Conservation (phyloP, 2,888 invertebrate species). For the Lampropteryx suffumata region DNA sequence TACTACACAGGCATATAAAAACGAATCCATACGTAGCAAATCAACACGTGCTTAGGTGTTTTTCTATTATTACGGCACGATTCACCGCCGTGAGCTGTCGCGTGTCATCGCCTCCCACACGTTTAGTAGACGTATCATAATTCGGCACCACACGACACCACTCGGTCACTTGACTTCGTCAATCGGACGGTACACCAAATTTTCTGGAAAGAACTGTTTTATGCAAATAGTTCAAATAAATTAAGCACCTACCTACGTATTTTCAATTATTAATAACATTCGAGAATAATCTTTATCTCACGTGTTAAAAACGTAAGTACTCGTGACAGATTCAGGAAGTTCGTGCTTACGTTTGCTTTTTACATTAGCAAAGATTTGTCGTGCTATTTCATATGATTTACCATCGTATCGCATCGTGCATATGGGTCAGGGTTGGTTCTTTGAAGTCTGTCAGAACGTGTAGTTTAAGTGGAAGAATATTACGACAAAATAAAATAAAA, state of each 20-base stretch:
- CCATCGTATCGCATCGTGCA: conserved; percentile 33
- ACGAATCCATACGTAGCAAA: conserved; percentile 10
- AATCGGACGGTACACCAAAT: conserved; percentile 44
- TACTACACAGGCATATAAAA: conserved; percentile 1
- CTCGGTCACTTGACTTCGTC: conserved; percentile 52
- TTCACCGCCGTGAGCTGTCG: conserved; percentile 51
- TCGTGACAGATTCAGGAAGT: conserved; percentile 18
- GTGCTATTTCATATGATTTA: conserved; percentile 26
- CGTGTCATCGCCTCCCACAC: conserved; percentile 56
- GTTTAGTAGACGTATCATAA: conserved; percentile 44
- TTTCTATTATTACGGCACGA: conserved; percentile 39
- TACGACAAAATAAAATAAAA: conserved; percentile 55
- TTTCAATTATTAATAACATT: conserved; percentile 16
- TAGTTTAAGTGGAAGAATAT: conserved; percentile 47
- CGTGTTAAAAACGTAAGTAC: conserved; percentile 18
- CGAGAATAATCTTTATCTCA: conserved; percentile 11
- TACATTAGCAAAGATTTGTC: conserved; percentile 17
- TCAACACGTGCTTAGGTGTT: conserved; percentile 33
- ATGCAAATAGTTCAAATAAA: conserved; percentile 4
- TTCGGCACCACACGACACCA: conserved; percentile 52
- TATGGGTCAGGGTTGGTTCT: conserved; percentile 61
- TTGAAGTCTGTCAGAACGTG: conserved; percentile 49
- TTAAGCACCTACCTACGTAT: conserved; percentile 21
- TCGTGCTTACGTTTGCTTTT: conserved; percentile 10
- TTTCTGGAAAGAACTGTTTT: conserved; percentile 40